Percentiles rank a stretch among this genome's conserved stretches.
These are phyloP conservation scores for Psilopsiagon aymara DNA, from an alignment of 2,113 vertebrate species.

Conservation along the genomic window DNA sequence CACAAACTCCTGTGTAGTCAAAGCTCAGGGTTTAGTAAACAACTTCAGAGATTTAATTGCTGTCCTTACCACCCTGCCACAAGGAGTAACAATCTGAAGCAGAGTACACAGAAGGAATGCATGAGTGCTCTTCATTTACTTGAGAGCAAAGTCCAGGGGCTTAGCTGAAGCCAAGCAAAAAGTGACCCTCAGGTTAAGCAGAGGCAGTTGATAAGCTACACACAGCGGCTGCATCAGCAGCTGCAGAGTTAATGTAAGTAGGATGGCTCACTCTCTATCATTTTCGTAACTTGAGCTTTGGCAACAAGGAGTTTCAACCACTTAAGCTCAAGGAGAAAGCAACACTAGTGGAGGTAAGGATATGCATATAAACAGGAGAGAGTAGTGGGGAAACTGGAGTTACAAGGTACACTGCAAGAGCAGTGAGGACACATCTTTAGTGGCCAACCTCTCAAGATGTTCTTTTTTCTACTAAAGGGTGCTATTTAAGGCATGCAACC, in stretches of 20 bases:
- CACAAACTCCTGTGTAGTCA: neutral
- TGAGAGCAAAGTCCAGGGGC: neutral
- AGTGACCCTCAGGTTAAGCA: neutral
- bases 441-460: neutral
- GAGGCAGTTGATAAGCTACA: neutral
- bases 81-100: neutral
- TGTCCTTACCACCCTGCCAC: neutral
- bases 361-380: neutral
- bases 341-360: neutral
- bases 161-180: neutral
- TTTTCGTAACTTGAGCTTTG: neutral
- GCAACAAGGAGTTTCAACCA: neutral
- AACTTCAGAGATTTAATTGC: neutral
- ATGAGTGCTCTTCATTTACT: neutral
- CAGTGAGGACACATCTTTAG: neutral
- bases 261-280: neutral
- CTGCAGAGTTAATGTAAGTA: neutral
- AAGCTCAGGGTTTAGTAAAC: slow-evolving; percentile 1
- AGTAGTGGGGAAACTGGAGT: neutral
- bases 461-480: neutral
- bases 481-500: neutral
- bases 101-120: neutral
- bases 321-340: neutral
- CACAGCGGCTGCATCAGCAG: neutral
- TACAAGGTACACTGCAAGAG: neutral